phyloP scores from a whole-genome alignment of 2,888 invertebrate species.

The Julus scandinavius region DNA sequence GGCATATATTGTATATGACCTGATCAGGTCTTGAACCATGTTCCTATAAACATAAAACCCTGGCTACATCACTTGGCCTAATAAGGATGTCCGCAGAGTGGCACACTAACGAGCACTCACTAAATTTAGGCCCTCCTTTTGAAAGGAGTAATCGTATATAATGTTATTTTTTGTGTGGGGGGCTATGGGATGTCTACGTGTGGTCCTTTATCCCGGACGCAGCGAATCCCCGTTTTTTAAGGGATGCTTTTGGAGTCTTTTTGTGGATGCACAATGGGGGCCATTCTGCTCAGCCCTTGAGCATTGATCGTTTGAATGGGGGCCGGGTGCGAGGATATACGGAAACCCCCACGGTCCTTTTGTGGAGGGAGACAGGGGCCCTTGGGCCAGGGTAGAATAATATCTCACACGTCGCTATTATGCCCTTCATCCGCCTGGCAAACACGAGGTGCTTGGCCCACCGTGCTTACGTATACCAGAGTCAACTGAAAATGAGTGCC shows the following conservation, averaged over 20 bases:
- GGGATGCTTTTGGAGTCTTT: slow-evolving; percentile 9
- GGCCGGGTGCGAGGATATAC: background rate
- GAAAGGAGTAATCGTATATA: background rate
- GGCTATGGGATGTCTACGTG: background rate
- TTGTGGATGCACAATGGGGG: background rate
- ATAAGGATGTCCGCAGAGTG: too few relatives aligned
- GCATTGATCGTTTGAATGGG: background rate
- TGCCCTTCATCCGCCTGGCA: background rate
- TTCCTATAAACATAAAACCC: too few relatives aligned
- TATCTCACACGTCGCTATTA: slow-evolving; percentile 18
- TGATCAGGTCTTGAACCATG: too few relatives aligned
- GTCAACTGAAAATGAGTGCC: background rate
- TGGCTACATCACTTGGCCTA: too few relatives aligned
- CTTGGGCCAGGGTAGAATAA: background rate
- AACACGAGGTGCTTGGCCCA: background rate
- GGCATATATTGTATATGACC: too few relatives aligned
- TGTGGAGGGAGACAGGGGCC: background rate
- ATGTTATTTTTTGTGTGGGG: background rate
- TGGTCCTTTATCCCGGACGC: background rate
- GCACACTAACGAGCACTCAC: too few relatives aligned
- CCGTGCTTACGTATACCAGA: too few relatives aligned
- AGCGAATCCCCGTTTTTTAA: background rate
- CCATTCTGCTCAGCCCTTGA: background rate
- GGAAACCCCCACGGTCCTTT: background rate
- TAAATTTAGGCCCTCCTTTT: too few relatives aligned